Percentiles rank a stretch among this genome's conserved stretches.
phyloP scores from a whole-genome alignment of 2,888 invertebrate species.

The Tridacna crocea region DNA sequence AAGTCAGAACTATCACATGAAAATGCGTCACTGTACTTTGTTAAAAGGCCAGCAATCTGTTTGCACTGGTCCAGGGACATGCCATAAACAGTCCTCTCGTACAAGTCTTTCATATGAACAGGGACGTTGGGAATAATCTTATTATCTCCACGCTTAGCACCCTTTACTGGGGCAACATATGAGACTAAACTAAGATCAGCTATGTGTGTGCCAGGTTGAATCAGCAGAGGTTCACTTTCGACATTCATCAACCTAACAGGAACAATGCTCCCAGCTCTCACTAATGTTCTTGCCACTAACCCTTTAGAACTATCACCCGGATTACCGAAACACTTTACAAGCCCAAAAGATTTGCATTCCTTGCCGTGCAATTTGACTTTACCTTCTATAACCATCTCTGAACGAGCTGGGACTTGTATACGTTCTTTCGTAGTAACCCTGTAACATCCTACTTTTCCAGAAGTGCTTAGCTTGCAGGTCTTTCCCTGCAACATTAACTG shows the following conservation, averaged over 20 bases:
- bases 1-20: constrained; percentile 18
- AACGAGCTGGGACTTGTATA: constrained; percentile 10
- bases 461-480: neutral
- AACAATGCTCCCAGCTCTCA: neutral
- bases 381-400: constrained; percentile 14
- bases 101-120: constrained; percentile 9
- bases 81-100: constrained; percentile 1
- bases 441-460: constrained; percentile 10
- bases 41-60: neutral
- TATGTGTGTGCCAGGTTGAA: constrained; percentile 12
- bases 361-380: neutral
- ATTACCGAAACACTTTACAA: neutral
- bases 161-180: neutral
- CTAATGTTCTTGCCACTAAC: constrained; percentile 1
- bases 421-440: neutral
- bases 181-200: neutral
- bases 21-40: constrained; percentile 20
- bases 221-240: neutral
- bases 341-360: neutral
- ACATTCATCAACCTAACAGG: constrained; percentile 16
- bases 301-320: neutral
- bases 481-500: constrained; percentile 11
- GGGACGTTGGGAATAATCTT: neutral
- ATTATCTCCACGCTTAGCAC: neutral
- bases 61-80: neutral